Conservation (phyloP, 2,888 invertebrate species). For the Chaitophorus viminalis region DNA sequence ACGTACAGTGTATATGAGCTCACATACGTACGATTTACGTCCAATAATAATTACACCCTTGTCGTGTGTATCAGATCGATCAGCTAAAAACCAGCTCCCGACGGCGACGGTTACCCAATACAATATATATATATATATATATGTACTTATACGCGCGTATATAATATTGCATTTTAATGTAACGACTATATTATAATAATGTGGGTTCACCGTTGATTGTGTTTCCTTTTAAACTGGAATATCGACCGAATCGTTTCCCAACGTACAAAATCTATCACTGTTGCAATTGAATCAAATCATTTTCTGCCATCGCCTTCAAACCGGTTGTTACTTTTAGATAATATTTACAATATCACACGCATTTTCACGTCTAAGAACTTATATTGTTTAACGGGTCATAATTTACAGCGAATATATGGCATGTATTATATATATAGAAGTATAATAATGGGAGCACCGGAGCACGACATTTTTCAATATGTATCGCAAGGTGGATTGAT, state of each 20-base stretch:
- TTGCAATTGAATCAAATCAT: neutral
- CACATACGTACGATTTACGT: neutral
- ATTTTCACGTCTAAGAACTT: neutral
- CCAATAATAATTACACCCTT: constrained; percentile 27
- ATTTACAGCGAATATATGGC: neutral
- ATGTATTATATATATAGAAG: neutral
- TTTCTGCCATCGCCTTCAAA: constrained; percentile 8
- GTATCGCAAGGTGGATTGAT: neutral
- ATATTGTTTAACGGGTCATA: neutral
- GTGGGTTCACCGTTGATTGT: constrained; percentile 13
- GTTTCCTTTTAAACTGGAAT: constrained; percentile 46
- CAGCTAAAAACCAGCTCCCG: constrained; percentile 44
- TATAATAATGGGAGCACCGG: neutral
- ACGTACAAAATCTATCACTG: constrained; percentile 8
- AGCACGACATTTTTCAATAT: neutral
- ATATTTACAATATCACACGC: too few species aligned
- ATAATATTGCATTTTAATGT: too few species aligned
- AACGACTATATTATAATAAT: neutral
- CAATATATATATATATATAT: neutral
- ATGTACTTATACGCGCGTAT: too few species aligned
- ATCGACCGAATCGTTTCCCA: constrained; percentile 38
- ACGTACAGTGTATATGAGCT: too few species aligned
- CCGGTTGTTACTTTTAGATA: constrained; percentile 1
- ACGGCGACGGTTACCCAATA: constrained; percentile 41
- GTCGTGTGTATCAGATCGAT: neutral